A percentile compares a stretch with the other conserved stretches of the same genome.
Evolutionary conservation across 2,113 vertebrate genomes (phyloP).

Genomic region (Podarcis muralis): DNA sequence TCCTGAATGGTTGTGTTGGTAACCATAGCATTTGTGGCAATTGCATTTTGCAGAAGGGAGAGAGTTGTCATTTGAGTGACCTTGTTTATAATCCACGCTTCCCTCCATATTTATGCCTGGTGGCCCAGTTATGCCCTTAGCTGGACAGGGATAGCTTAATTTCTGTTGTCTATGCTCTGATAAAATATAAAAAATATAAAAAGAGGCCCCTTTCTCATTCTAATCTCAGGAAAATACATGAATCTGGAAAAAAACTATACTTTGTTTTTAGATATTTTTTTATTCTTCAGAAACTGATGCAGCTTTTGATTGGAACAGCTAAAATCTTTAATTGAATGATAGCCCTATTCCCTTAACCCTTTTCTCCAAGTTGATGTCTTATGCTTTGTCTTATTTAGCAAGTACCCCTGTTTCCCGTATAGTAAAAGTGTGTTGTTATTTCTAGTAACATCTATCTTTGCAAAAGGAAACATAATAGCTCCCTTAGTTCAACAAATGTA

Average conservation of each 20-base stretch:
- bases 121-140: no score
- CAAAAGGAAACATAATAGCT: background rate
- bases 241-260: background rate
- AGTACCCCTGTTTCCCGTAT: no score
- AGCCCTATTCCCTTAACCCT: background rate
- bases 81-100: no score
- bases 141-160: no score
- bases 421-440: background rate
- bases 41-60: background rate
- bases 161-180: no score
- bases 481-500: background rate
- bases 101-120: no score
- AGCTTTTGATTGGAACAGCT: background rate
- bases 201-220: no score
- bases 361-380: background rate
- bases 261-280: background rate
- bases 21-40: background rate
- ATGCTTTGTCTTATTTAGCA: background rate
- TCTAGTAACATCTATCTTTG: background rate
- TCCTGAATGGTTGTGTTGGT: background rate
- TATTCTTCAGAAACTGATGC: background rate
- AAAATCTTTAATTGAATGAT: background rate
- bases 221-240: background rate
- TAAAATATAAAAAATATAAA: background rate
- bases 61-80: background rate